Base-by-base conservation (phyloP, 2,113 vertebrate species). In the Oceanodroma tethys region DNA sequence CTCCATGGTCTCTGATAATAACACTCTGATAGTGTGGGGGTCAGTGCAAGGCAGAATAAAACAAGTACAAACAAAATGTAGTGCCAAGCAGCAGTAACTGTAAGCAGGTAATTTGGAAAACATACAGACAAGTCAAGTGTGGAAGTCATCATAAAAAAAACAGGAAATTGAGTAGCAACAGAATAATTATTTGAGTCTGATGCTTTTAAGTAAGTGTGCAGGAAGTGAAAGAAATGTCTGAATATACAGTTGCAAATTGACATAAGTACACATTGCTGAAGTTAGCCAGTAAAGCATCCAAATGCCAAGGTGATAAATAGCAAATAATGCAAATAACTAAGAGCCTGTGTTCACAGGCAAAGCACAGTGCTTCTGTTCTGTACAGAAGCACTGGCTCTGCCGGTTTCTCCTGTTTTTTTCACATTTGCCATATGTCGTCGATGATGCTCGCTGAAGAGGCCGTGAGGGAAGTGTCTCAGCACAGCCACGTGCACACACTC, bases 381-480 rank as follows among this genome's bases (percentile, higher is more conserved):
- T 9, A 32, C 36, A 26, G 40, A 26, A 43, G 58, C 22, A 38
- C 38, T 6, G 2, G 38, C 70, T 79, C 42, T 53, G 42, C 70
- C 11, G 0, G 19, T 48, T 87, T 43, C 73, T 81, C 38, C 9
- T 30, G 2, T 71, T 67, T 68, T 48, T 70, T 67, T 45, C 65
- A 6, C 38, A n/a, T 48, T 18, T 40, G 42, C 80, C 15, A 0
- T 48, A 8, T 14, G 34, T 40, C 2, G 0, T 36, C 1, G 1
- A 4, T 10, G 10, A 25, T 43, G 43, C 30, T 67, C 19, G 42
- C 38, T 48, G 65, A 62, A 17, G 68, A 71, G 70, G 40, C 78
- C 12, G 0, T 47, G 21, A 43, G 48, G 67, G 20, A 59, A 5
- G 38, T 6, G 26, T 86, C 71, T 71, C n/a, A 12, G 47, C 38